These are phyloP conservation scores for Amorpha juglandis DNA, from an alignment of 2,888 invertebrate species.

Conservation along the genomic window DNA sequence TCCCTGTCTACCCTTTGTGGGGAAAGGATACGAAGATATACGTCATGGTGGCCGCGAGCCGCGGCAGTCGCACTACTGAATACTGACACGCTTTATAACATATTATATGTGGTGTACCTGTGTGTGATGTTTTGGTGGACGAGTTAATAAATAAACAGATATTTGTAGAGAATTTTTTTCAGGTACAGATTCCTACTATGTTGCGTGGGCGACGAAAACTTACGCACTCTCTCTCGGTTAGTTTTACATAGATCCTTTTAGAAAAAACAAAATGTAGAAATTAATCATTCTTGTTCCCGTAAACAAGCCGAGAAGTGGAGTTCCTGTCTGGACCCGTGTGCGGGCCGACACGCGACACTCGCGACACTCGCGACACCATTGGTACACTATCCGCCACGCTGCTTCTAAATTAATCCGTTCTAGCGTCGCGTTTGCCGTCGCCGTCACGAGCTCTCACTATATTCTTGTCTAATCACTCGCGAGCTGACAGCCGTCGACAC, in stretches of 20 bases:
- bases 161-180: slow-evolving; percentile 24
- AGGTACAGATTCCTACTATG: slow-evolving; percentile 25
- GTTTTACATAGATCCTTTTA: slow-evolving; percentile 24
- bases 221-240: slow-evolving; percentile 24
- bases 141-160: slow-evolving; percentile 13
- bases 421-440: neutral
- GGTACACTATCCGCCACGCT: neutral
- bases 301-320: slow-evolving; percentile 20
- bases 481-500: slow-evolving; percentile 3
- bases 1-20: slow-evolving; percentile 18
- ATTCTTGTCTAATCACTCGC: neutral
- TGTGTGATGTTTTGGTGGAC: slow-evolving; percentile 18
- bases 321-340: slow-evolving; percentile 21
- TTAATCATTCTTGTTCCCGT: slow-evolving; percentile 20
- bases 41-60: neutral
- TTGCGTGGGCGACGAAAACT: slow-evolving; percentile 24
- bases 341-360: slow-evolving; percentile 23
- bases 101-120: neutral
- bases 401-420: slow-evolving; percentile 3
- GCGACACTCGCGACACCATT: slow-evolving; percentile 9
- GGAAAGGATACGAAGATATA: slow-evolving; percentile 7
- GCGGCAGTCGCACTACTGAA: neutral
- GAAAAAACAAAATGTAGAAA: slow-evolving; percentile 10
- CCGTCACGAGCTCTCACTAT: neutral
- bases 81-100: slow-evolving; percentile 12